Evolutionary conservation across 2,797 vertebrate genomes (phyloP).

Genomic region (Helarctos malayanus): DNA sequence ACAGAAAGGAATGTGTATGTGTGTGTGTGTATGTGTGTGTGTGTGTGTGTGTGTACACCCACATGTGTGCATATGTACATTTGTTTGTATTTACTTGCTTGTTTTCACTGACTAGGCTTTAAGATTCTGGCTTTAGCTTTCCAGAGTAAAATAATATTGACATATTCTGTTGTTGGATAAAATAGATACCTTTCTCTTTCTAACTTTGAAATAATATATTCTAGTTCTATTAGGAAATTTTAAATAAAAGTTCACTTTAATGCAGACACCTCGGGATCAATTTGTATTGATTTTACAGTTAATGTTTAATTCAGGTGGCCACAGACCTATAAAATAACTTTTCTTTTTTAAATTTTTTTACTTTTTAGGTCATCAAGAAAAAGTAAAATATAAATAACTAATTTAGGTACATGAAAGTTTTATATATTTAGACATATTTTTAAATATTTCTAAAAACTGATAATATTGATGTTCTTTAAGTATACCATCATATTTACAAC

Average conservation of each 20-base stretch:
- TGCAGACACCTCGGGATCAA: background rate
- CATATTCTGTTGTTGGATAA: conserved; percentile 11
- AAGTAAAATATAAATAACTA: background rate
- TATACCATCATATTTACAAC: background rate
- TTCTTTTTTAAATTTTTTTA: conserved; percentile 29
- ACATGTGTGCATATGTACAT: background rate
- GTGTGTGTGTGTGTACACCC: background rate
- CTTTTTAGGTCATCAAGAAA: conserved; percentile 24
- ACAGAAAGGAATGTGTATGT: background rate
- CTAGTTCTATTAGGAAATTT: conserved; percentile 45
- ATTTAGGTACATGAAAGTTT: background rate
- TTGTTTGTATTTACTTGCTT: background rate
- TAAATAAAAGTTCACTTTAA: conserved; percentile 49
- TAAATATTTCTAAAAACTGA: conserved; percentile 24
- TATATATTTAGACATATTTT: conserved; percentile 51
- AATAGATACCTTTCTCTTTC: background rate
- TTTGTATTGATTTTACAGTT: conserved; percentile 51
- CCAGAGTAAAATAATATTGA: background rate
- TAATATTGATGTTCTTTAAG: conserved; percentile 6
- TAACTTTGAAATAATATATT: conserved; percentile 40
- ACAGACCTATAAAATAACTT: conserved; percentile 26
- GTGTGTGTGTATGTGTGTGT: background rate
- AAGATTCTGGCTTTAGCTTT: conserved; percentile 34
- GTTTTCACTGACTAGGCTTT: conserved; percentile 10
- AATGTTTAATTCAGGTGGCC: conserved; percentile 33